Conservation (phyloP, 1,140 invertebrate genomes). For the Philotrypesis tridentata region DNA sequence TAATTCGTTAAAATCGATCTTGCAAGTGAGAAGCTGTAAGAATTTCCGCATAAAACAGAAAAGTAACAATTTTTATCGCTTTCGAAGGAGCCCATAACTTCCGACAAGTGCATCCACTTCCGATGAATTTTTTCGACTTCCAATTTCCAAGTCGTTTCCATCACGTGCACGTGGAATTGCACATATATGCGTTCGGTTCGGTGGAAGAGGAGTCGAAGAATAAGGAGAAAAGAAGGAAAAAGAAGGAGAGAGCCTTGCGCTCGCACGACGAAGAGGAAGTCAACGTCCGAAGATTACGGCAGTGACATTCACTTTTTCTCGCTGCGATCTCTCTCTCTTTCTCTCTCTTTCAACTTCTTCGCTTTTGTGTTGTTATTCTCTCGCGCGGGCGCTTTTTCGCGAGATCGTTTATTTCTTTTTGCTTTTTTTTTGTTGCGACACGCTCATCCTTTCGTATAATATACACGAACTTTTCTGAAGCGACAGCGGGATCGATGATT, state of each 20-base stretch:
- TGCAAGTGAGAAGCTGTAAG: too few species aligned
- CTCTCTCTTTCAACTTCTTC: slow-evolving; percentile 11
- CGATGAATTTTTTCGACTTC: too few species aligned
- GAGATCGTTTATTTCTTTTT: too few species aligned
- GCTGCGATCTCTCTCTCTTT: slow-evolving; percentile 57
- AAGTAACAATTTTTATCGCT: too few species aligned
- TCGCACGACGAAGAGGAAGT: slow-evolving; percentile 63
- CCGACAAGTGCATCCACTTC: too few species aligned
- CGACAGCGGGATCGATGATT: background rate
- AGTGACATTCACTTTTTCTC: slow-evolving; percentile 75
- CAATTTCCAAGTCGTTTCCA: too few species aligned
- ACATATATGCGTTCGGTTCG: too few species aligned
- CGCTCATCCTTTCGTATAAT: background rate
- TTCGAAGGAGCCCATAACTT: too few species aligned
- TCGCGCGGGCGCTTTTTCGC: background rate
- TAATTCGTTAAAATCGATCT: too few species aligned
- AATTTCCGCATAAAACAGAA: too few species aligned
- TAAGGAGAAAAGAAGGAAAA: slow-evolving; percentile 30
- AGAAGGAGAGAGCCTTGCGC: slow-evolving; percentile 32
- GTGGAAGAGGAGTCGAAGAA: slow-evolving; percentile 47
- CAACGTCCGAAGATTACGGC: slow-evolving; percentile 74
- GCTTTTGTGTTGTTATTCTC: slow-evolving; percentile 44
- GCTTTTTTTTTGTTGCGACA: background rate
- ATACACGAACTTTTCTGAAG: too few species aligned
- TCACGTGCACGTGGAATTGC: too few species aligned